Evolutionary conservation across 2,797 vertebrate genomes (phyloP), one percentile per base, ranked within the genome.

Genomic region (Lacerta agilis): DNA sequence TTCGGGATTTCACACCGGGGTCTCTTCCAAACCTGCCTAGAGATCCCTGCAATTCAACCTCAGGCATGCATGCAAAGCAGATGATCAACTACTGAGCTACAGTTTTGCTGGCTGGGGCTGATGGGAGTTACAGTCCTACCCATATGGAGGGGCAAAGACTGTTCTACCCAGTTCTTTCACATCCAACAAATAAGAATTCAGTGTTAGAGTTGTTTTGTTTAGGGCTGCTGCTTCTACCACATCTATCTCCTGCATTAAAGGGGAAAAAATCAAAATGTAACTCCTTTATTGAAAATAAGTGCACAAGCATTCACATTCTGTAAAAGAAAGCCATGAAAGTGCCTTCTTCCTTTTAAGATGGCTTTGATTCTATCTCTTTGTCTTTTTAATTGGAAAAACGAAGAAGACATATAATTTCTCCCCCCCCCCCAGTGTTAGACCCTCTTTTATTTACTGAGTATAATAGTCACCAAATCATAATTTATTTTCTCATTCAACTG

Each of bases 401-500:
- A 93, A 88, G 87, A 29, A 73, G 72, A 92, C 76, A 90, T 36
- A 83, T 86, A 87, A 89, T 90, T 45, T 84, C 27, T 83, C 92
- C 43, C 90, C 86, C 90, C 90, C 49, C 89, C 58, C 23, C 67
- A 4, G 0, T 77, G 69, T 88, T 91, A 83, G 92, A 89, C 94
- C 82, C 94, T 95, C 93, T 96, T 97, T 97, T 96, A 96, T 95
- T 97, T 96, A 96, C 95, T 91, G 92, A 88, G 82, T 82, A 92
- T 92, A 94, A 93, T 29, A 94, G 87, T 20, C 93, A 93, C 93
- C 90, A 95, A 96, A 95, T 94, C 88, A 94, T 94, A 88, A 91
- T 95, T 96, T 97, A 95, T 96, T 97, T 97, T 96, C 90, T 95
- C 87, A 91, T 88, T 95, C 94, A 96, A 93, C 90, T 95, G 91